Percentiles rank a stretch among this genome's conserved stretches.
These are phyloP conservation scores for Pygmarrhopalites habei DNA, from an alignment of 1,140 invertebrate genomes.

Conservation along the genomic window DNA sequence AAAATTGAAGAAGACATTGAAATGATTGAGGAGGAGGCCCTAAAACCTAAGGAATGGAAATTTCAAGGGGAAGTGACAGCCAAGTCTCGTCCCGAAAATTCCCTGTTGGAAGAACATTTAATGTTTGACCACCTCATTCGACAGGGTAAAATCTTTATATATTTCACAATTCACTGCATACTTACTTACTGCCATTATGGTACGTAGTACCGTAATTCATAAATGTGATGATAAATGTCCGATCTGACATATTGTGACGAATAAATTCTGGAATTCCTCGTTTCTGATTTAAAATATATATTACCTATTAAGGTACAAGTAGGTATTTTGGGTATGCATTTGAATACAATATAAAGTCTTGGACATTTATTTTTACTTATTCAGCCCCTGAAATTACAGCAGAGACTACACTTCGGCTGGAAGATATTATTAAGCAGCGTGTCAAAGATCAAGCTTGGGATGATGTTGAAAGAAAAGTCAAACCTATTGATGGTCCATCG, in stretches of 20 bases:
- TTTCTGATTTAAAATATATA: slow-evolving; percentile 27
- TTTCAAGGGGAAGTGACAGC: slow-evolving; percentile 81
- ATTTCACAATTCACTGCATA: too few species aligned
- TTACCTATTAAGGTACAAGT: not conserved
- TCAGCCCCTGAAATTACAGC: slow-evolving; percentile 81
- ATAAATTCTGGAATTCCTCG: slow-evolving; percentile 38
- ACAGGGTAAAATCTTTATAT: slow-evolving; percentile 50
- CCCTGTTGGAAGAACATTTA: slow-evolving; percentile 80
- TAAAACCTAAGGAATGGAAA: slow-evolving; percentile 85
- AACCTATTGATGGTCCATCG: slow-evolving; percentile 70
- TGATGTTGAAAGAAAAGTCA: slow-evolving; percentile 85
- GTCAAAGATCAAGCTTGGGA: slow-evolving; percentile 94
- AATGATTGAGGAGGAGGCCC: slow-evolving; percentile 68
- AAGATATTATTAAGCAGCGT: slow-evolving; percentile 82
- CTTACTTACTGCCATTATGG: too few species aligned
- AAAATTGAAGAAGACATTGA: slow-evolving; percentile 55
- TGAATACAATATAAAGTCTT: too few species aligned
- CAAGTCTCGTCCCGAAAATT: slow-evolving; percentile 75
- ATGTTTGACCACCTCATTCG: slow-evolving; percentile 78
- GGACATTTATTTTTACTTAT: slow-evolving; percentile 12
- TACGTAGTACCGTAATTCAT: too few species aligned
- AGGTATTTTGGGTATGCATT: too few species aligned
- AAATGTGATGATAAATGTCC: slow-evolving; percentile 32
- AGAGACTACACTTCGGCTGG: slow-evolving; percentile 74
- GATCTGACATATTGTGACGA: slow-evolving; percentile 27